These are phyloP conservation scores for Haliclystus octoradiatus DNA, from an alignment of 30 jellyfish, hydroid and myxozoan species.

Conservation along the genomic window DNA sequence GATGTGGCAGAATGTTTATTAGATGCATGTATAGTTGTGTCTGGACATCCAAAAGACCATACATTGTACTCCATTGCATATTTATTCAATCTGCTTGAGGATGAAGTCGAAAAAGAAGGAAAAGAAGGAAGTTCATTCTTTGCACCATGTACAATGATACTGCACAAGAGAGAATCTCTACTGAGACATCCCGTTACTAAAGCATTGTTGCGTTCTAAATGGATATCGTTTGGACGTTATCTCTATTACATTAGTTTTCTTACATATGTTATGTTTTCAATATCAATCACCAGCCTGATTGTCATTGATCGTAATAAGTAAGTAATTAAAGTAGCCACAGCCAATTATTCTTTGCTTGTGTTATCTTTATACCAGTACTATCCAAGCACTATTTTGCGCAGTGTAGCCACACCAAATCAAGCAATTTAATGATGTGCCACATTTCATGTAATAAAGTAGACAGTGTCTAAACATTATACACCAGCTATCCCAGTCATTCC, in stretches of 20 bases:
- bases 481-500: too few relatives aligned
- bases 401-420: too few relatives aligned
- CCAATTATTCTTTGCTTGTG: too few relatives aligned
- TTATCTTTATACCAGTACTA: too few relatives aligned
- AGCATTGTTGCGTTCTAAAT: slow-evolving; percentile 9
- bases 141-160: slow-evolving; percentile 26
- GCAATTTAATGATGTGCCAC: too few relatives aligned
- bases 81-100: slow-evolving; percentile 11
- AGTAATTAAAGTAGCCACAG: slow-evolving; percentile 8
- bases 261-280: slow-evolving; percentile 5
- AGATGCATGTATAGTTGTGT: slow-evolving; percentile 13
- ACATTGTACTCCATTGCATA: slow-evolving; percentile 6
- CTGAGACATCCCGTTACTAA: slow-evolving; percentile 29
- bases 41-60: slow-evolving; percentile 9
- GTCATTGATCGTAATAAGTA: slow-evolving; percentile 17
- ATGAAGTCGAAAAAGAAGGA: neutral
- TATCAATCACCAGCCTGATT: slow-evolving; percentile 12
- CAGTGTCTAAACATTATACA: too few relatives aligned
- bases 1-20: slow-evolving; percentile 21
- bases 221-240: slow-evolving; percentile 18
- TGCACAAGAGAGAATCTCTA: slow-evolving; percentile 3
- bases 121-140: slow-evolving; percentile 7
- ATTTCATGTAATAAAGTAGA: too few relatives aligned
- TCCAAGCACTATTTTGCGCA: too few relatives aligned
- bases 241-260: slow-evolving; percentile 6